Evolutionary conservation across 2,888 invertebrate species (phyloP), one percentile per base, ranked within the genome.

Genomic region (Drosophila emarginata): DNA sequence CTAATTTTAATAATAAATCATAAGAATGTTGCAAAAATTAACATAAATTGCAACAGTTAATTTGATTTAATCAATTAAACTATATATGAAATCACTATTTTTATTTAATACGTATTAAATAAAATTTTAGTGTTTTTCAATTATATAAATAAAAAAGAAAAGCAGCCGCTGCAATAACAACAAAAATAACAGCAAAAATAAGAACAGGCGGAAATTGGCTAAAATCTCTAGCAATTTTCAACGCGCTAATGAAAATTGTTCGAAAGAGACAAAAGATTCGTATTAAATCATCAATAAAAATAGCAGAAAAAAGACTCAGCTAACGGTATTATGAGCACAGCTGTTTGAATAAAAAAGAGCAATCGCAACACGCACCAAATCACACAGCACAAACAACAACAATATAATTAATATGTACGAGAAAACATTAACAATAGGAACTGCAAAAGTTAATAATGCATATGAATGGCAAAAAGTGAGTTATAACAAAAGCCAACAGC

Each of bases 391-490:
- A 53, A 72, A 66, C 53, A 64, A 62, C 39, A 71, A 67, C 51
- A 28, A 65, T 60, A 77, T 81, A 80, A 80, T 83, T 83, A 85
- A 83, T 85, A 85, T 85, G 84, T 85, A 80, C 84, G 84, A 85
- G 56, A 88, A 85, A 86, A 77, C 87, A 77, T 73, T 86, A 77
- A 79, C 64, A 74, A 78, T 73, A 80, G 84, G 84, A 84, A 85
- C 77, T 83, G 63, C 84, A 63, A 85, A 80, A 80, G 84, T 83
- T 86, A 86, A 84, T 83, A 83, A 85, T 77, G 81, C 83, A 78
- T 80, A 90, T 76, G 84, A 80, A 81, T 90, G 90, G 90, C 83
- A 90, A 80, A 83, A 79, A 84, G 90, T 90, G 74, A 87, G 78
- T 72, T 87, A 87, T 67, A 79, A 60, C 65, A 89, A 87, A 89